Percentiles rank a stretch among this genome's conserved stretches.
Conservation (phyloP, 92 coral and sea anemone species). For the Muricea muricata region DNA sequence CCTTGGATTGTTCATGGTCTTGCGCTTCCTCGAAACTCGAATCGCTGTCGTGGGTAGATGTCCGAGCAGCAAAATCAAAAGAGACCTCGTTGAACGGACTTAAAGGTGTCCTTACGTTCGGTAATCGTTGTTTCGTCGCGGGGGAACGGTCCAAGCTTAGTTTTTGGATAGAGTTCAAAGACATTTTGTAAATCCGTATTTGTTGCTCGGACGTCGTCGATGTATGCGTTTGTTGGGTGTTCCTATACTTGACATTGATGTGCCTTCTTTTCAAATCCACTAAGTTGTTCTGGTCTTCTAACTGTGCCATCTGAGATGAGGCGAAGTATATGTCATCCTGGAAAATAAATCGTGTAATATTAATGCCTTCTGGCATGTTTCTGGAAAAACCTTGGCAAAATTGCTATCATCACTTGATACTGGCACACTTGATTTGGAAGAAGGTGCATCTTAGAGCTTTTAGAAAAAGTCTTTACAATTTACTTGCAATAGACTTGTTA, state of each 20-base stretch:
- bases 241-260: slow-evolving; percentile 26
- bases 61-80: slow-evolving; percentile 14
- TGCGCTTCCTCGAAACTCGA: not conserved
- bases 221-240: slow-evolving; percentile 32
- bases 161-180: slow-evolving; percentile 35
- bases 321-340: slow-evolving; percentile 95
- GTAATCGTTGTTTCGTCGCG: not conserved
- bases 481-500: too few relatives aligned
- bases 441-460: too few relatives aligned
- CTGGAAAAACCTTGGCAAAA: too few relatives aligned
- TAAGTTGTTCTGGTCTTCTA: not conserved
- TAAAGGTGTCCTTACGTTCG: slow-evolving; percentile 20
- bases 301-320: slow-evolving; percentile 61
- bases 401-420: too few relatives aligned
- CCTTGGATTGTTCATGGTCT: not conserved
- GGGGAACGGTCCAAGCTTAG: slow-evolving; percentile 33
- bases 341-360: not conserved
- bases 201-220: slow-evolving; percentile 37
- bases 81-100: slow-evolving; percentile 29
- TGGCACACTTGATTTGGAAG: too few relatives aligned
- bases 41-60: not conserved
- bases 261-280: slow-evolving; percentile 21
- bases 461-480: too few relatives aligned
- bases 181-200: slow-evolving; percentile 42
- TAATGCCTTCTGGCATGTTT: not conserved